These are phyloP conservation scores for Steatornis caripensis DNA, from an alignment of 2,113 vertebrate species.

Conservation along the genomic window DNA sequence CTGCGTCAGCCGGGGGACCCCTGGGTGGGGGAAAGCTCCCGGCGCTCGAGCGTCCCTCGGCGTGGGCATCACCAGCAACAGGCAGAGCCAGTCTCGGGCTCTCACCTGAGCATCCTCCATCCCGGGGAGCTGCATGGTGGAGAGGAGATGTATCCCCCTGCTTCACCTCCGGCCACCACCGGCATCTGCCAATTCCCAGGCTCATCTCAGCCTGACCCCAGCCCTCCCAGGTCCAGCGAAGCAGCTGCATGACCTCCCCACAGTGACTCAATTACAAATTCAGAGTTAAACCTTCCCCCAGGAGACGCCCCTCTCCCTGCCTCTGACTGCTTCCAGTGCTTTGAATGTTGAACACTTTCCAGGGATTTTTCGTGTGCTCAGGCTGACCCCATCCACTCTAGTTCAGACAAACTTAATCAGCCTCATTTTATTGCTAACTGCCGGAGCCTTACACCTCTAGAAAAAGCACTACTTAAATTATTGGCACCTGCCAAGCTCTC, in stretches of 20 bases:
- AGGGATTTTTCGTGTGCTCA: neutral
- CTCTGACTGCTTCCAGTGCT: neutral
- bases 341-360: neutral
- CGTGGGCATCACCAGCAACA: fast-evolving
- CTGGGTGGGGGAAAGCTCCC: fast-evolving
- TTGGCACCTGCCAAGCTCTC: constrained; percentile 13
- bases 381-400: constrained; percentile 9
- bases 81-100: fast-evolving
- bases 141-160: neutral
- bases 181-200: neutral
- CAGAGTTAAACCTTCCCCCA: constrained; percentile 41
- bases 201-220: neutral
- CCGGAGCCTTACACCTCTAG: constrained; percentile 9
- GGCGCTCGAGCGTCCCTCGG: neutral
- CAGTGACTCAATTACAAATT: neutral
- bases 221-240: neutral
- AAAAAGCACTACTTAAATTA: neutral
- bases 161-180: neutral
- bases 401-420: constrained; percentile 20
- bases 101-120: neutral
- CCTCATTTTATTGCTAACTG: neutral
- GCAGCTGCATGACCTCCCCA: neutral
- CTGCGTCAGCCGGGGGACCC: neutral
- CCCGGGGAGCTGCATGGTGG: fast-evolving
- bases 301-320: neutral